These are phyloP conservation scores for Orchesellides sinensis DNA, from an alignment of 2,888 invertebrate genomes.

Conservation along the genomic window DNA sequence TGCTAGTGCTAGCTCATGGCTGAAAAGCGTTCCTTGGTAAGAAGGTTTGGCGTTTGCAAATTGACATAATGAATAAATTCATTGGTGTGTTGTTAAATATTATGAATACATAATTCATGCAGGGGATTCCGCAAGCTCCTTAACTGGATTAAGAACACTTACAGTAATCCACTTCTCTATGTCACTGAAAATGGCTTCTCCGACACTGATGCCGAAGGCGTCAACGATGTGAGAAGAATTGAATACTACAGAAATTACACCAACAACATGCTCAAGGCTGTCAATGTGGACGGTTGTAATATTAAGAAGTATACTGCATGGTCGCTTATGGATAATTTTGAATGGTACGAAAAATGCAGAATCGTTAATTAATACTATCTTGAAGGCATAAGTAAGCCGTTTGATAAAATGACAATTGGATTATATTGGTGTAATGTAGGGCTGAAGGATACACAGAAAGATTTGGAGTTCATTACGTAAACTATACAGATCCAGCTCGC, in stretches of 20 bases:
- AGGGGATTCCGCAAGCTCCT: conserved; percentile 81
- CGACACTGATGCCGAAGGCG: conserved; percentile 54
- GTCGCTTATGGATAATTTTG: conserved; percentile 70
- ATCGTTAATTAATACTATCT: not conserved
- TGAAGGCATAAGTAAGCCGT: not conserved
- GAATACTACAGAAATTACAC: conserved; percentile 69
- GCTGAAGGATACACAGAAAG: conserved; percentile 59
- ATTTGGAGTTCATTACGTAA: conserved; percentile 72
- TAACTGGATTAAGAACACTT: conserved; percentile 80
- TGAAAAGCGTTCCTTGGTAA: conserved; percentile 53
- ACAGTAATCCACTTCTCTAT: conserved; percentile 79
- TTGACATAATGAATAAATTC: not conserved
- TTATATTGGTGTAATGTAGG: not conserved
- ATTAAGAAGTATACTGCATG: conserved; percentile 69
- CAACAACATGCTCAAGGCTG: conserved; percentile 71
- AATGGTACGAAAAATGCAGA: conserved; percentile 56
- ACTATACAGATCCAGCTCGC: conserved; percentile 62
- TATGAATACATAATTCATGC: not conserved
- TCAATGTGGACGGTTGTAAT: conserved; percentile 68
- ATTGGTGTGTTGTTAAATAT: not conserved
- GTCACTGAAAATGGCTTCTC: conserved; percentile 72
- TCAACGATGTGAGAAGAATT: conserved; percentile 58
- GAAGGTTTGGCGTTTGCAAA: conserved; percentile 73
- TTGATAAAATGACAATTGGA: not conserved
- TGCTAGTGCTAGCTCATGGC: conserved; percentile 63